Conservation (phyloP, 2,888 invertebrate species). For the Caenorhabditis sp. region DNA sequence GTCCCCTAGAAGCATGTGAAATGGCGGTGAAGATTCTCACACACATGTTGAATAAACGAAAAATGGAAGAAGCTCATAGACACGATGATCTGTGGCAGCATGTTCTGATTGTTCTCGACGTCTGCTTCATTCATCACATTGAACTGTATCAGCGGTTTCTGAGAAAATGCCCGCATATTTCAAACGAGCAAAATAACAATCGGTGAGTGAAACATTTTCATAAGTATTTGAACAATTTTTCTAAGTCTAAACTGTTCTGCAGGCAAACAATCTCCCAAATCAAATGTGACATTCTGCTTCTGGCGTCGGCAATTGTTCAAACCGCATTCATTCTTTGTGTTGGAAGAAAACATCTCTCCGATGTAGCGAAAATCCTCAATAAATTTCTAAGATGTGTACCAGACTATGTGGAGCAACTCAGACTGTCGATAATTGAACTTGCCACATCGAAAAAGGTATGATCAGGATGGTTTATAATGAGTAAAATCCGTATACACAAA, state of each 20-base stretch:
- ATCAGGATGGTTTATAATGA: not conserved
- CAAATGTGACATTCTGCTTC: slow-evolving; percentile 52
- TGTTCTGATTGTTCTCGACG: slow-evolving; percentile 53
- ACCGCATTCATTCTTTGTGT: slow-evolving; percentile 42
- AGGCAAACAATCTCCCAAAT: slow-evolving; percentile 33
- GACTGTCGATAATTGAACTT: slow-evolving; percentile 39
- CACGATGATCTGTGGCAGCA: slow-evolving; percentile 62
- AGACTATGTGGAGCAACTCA: slow-evolving; percentile 35
- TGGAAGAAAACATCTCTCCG: slow-evolving; percentile 10
- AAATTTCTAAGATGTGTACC: slow-evolving; percentile 39
- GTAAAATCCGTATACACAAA: not conserved
- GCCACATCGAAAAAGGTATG: slow-evolving; percentile 32
- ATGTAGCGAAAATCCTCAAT: slow-evolving; percentile 36
- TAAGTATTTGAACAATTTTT: not conserved
- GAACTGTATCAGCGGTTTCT: slow-evolving; percentile 31
- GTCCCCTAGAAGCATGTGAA: slow-evolving; percentile 58
- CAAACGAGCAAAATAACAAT: slow-evolving; percentile 12
- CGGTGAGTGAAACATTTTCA: not conserved
- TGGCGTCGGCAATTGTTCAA: slow-evolving; percentile 48
- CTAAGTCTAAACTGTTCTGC: slow-evolving; percentile 19
- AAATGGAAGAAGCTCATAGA: slow-evolving; percentile 15
- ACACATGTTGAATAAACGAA: slow-evolving; percentile 36
- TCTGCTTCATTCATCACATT: slow-evolving; percentile 55
- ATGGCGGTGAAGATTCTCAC: slow-evolving; percentile 56
- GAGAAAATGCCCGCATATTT: slow-evolving; percentile 30